Evolutionary conservation across 1,140 invertebrate genomes (phyloP).

Genomic region (silkworm (Bombyx mori)): ASM3026992v2 NC_085117.1:5502501-5503000

Average conservation of each 20-base stretch:
- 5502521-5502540: too few species aligned
- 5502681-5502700: not conserved
- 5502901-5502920: slow-evolving; percentile 10
- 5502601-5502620: slow-evolving; percentile 36
- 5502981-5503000: not conserved
- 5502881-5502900: slow-evolving; percentile 6
- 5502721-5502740: slow-evolving; percentile 35
- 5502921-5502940: slow-evolving; percentile 1
- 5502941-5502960: too few species aligned
- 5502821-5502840: slow-evolving; percentile 50
- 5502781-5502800: slow-evolving; percentile 60
- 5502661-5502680: slow-evolving; percentile 1
- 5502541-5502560: not conserved
- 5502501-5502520: too few species aligned
- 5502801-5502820: slow-evolving; percentile 68
- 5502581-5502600: slow-evolving; percentile 50
- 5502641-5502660: slow-evolving; percentile 33
- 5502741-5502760: slow-evolving; percentile 37
- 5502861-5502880: slow-evolving; percentile 27
- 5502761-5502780: slow-evolving; percentile 65
- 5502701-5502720: not conserved
- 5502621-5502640: slow-evolving; percentile 63
- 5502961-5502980: too few species aligned
- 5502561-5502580: slow-evolving; percentile 33
- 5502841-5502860: slow-evolving; percentile 29